phyloP scores from a whole-genome alignment of 2,888 invertebrate species.

The Epicampocera succincta region DNA sequence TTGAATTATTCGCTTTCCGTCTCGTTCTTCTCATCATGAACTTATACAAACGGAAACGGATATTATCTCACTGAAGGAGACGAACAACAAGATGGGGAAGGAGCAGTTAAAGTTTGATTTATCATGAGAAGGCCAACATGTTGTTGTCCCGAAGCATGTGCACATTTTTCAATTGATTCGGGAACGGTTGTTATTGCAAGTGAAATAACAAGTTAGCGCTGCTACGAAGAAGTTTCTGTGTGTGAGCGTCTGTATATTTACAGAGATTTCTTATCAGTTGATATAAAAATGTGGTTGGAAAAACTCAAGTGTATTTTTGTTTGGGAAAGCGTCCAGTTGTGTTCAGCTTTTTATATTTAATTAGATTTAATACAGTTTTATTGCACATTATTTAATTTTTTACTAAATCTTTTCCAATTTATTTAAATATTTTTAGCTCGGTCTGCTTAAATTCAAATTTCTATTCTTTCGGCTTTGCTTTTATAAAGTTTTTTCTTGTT shows the following conservation, averaged over 20 bases:
- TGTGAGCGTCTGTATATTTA: neutral
- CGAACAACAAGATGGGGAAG: neutral
- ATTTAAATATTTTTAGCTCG: too few species aligned
- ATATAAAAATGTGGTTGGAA: neutral
- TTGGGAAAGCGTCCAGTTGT: neutral
- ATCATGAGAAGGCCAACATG: neutral
- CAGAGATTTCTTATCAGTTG: neutral
- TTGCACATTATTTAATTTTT: too few species aligned
- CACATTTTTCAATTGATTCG: too few species aligned
- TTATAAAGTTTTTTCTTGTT: too few species aligned
- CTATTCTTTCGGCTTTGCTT: too few species aligned
- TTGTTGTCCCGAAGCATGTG: too few species aligned
- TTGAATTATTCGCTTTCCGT: neutral
- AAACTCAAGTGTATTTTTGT: neutral
- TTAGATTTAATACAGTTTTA: too few species aligned
- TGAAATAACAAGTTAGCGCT: neutral
- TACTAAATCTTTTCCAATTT: too few species aligned
- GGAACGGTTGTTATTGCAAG: neutral
- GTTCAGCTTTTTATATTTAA: too few species aligned
- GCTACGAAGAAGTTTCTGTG: neutral
- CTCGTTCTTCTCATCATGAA: neutral
- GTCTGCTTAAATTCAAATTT: too few species aligned
- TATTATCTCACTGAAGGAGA: neutral
- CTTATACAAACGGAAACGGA: slow-evolving; percentile 5
- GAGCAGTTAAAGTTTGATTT: slow-evolving; percentile 4